A percentile compares a stretch with the other conserved stretches of the same genome.
phyloP scores from a whole-genome alignment of 1,140 invertebrate species.

The Amyelois transitella region DNA sequence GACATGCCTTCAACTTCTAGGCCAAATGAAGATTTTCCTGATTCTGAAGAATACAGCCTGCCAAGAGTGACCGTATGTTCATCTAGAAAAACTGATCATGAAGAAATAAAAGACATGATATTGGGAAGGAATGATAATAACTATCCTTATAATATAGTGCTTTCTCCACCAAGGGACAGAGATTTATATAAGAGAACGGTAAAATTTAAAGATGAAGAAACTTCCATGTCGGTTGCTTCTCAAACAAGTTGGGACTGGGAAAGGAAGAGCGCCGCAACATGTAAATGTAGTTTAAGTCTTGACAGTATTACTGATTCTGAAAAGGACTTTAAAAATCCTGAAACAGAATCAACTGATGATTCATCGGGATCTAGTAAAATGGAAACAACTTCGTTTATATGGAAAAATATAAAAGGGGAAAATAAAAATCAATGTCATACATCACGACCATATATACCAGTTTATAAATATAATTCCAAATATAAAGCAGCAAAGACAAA shows the following conservation, averaged over 20 bases:
- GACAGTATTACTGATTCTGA: neutral
- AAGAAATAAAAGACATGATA: slow-evolving; percentile 54
- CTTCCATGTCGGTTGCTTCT: slow-evolving; percentile 10
- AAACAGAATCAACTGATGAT: slow-evolving; percentile 15
- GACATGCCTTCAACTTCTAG: slow-evolving; percentile 1
- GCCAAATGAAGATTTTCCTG: slow-evolving; percentile 44
- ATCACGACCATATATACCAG: slow-evolving; percentile 20
- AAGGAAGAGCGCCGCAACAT: slow-evolving; percentile 10
- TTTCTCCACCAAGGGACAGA: slow-evolving; percentile 43
- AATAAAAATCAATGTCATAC: slow-evolving; percentile 12
- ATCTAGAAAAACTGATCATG: slow-evolving; percentile 15
- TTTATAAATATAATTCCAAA: slow-evolving; percentile 27
- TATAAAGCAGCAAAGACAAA: slow-evolving; percentile 25
- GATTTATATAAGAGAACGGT: slow-evolving; percentile 37
- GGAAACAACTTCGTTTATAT: slow-evolving; percentile 35
- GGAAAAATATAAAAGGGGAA: slow-evolving; percentile 16
- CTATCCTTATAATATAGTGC: slow-evolving; percentile 57
- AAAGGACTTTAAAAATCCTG: neutral
- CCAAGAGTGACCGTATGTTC: slow-evolving; percentile 35
- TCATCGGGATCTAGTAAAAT: slow-evolving; percentile 32
- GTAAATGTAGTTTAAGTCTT: slow-evolving; percentile 1
- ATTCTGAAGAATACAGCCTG: slow-evolving; percentile 34
- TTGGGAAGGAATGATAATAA: slow-evolving; percentile 43
- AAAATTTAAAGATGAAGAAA: slow-evolving; percentile 38
- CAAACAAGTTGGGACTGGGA: slow-evolving; percentile 14